Evolutionary conservation across 2,888 invertebrate genomes (phyloP).

Genomic region (Parascotia fuliginaria): DNA sequence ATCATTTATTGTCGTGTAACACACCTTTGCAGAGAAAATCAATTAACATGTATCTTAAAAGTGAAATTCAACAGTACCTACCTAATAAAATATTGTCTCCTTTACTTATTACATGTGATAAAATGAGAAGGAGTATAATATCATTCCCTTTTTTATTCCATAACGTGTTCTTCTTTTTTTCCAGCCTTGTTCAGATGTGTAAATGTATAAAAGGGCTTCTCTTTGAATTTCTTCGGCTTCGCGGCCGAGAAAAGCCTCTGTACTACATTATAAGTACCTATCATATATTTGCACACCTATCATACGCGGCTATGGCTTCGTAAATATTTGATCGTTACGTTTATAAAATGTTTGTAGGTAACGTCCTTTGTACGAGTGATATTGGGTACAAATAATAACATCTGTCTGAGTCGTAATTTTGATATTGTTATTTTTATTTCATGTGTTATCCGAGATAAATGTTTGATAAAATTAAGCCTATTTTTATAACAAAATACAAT

Average conservation of each 20-base stretch:
- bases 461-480: no score
- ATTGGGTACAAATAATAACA: no score
- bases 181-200: slow-evolving; percentile 25
- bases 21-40: no score
- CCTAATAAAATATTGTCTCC: no score
- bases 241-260: slow-evolving; percentile 40
- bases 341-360: background rate
- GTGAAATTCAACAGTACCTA: no score
- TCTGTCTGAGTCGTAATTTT: no score
- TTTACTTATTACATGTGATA: no score
- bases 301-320: slow-evolving; percentile 28
- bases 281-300: slow-evolving; percentile 19
- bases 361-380: background rate
- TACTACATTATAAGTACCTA: slow-evolving; percentile 2
- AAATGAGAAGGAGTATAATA: background rate
- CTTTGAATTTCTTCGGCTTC: slow-evolving; percentile 52
- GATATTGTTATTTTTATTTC: no score
- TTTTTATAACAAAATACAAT: no score
- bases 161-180: background rate
- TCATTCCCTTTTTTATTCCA: background rate
- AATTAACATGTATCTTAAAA: no score
- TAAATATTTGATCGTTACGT: slow-evolving; percentile 33
- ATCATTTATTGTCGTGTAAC: no score
- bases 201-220: slow-evolving; percentile 46
- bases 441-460: no score